A percentile compares a stretch with the other conserved stretches of the same genome.
These are phyloP conservation scores for Xiphophorus maculatus DNA, from an alignment of 2,113 vertebrate genomes.

Conservation along the genomic window DNA sequence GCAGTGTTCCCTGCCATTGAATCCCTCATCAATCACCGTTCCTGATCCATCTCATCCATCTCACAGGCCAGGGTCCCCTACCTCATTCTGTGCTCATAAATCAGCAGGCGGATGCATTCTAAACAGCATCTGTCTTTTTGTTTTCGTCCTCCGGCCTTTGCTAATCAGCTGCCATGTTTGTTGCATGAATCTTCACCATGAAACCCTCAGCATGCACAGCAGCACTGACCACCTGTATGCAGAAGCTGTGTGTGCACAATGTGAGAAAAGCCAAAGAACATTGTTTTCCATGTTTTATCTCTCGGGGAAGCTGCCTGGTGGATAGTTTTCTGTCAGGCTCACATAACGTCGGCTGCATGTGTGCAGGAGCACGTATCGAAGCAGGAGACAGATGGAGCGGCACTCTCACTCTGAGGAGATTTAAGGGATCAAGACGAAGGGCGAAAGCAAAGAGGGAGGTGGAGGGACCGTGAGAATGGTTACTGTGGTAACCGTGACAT, in stretches of 20 bases:
- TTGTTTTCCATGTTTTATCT: constrained; percentile 9
- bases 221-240: constrained; percentile 23
- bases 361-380: constrained; percentile 9
- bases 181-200: neutral
- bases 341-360: constrained; percentile 9
- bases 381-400: constrained; percentile 52
- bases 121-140: constrained; percentile 36
- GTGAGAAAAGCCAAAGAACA: neutral
- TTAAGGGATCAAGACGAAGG: constrained; percentile 62
- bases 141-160: neutral
- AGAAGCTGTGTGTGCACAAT: neutral
- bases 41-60: constrained; percentile 48
- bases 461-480: constrained; percentile 67
- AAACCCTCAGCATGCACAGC: neutral
- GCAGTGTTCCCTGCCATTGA: constrained; percentile 30
- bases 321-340: constrained; percentile 5
- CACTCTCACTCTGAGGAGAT: constrained; percentile 56
- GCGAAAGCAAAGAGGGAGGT: constrained; percentile 37
- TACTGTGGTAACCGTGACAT: constrained; percentile 76
- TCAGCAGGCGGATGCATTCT: constrained; percentile 46
- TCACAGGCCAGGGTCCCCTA: constrained; percentile 43
- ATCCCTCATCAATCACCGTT: constrained; percentile 59
- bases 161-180: neutral
- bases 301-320: neutral
- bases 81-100: constrained; percentile 52